Conservation (phyloP, 1,140 invertebrate species). For the Penaeus japonicus region DNA sequence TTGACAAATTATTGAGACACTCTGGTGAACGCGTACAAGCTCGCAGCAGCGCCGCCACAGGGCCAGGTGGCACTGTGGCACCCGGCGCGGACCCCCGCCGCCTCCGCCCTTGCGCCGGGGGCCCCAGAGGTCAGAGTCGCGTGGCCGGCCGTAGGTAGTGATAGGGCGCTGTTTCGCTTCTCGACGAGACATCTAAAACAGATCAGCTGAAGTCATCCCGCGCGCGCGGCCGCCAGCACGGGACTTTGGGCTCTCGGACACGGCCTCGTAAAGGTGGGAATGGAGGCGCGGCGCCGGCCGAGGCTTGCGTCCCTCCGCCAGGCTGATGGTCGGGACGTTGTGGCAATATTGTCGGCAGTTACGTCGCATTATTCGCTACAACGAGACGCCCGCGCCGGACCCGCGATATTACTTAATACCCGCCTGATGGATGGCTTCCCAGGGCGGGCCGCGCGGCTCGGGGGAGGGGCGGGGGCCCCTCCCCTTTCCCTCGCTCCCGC, state of each 20-base stretch:
- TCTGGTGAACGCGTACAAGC: constrained; percentile 45
- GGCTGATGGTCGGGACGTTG: constrained; percentile 19
- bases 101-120: neutral
- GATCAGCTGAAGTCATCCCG: constrained; percentile 27
- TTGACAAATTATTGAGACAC: constrained; percentile 51
- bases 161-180: neutral
- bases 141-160: neutral
- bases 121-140: neutral
- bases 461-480: neutral
- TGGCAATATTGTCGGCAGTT: constrained; percentile 47
- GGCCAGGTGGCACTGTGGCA: neutral
- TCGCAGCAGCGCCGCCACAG: neutral
- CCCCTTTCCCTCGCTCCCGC: neutral
- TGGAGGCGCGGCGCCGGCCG: neutral
- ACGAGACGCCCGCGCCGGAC: constrained; percentile 21
- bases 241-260: neutral
- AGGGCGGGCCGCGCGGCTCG: no score
- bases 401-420: constrained; percentile 42
- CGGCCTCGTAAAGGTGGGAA: neutral
- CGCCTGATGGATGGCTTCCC: constrained; percentile 29
- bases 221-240: neutral
- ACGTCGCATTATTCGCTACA: constrained; percentile 31
- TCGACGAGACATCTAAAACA: constrained; percentile 38
- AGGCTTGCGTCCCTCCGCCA: neutral
- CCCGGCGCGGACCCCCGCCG: neutral